Conservation (phyloP, 2,113 vertebrate species). For the Chitala chitala region DNA sequence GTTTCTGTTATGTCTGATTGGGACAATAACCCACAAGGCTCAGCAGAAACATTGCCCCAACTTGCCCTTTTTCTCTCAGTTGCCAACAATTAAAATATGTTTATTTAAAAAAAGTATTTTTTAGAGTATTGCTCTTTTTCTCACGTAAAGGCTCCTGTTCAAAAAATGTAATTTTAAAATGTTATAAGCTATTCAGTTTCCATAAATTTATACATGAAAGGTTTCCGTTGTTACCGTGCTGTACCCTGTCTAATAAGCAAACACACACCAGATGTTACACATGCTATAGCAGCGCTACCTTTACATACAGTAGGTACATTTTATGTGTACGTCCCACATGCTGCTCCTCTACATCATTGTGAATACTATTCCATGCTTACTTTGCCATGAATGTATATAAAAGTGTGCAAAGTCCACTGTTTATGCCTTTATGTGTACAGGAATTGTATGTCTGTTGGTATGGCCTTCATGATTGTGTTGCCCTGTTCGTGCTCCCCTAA, state of each 20-base stretch:
- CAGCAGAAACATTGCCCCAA: constrained; percentile 18
- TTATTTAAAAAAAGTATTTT: not conserved
- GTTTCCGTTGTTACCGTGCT: too few species aligned
- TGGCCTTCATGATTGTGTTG: not conserved
- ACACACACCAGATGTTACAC: too few species aligned
- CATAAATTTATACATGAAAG: too few species aligned
- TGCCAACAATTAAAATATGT: not conserved
- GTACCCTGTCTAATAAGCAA: too few species aligned
- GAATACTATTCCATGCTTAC: too few species aligned
- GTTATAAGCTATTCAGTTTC: not conserved
- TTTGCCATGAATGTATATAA: too few species aligned
- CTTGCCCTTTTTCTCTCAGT: not conserved
- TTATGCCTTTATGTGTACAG: too few species aligned
- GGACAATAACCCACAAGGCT: constrained; percentile 51
- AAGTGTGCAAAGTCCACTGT: too few species aligned
- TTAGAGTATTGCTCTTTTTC: not conserved
- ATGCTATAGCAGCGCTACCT: too few species aligned
- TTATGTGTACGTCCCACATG: too few species aligned
- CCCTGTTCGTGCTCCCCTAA: not conserved
- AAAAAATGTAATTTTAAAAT: not conserved
- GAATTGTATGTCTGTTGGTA: not conserved
- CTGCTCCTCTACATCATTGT: too few species aligned
- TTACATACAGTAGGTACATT: not conserved
- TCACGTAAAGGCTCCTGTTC: not conserved
- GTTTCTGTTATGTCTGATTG: constrained; percentile 54